Base-by-base conservation (phyloP, 2,797 vertebrate species). In the Enteromius anoplus region DNA sequence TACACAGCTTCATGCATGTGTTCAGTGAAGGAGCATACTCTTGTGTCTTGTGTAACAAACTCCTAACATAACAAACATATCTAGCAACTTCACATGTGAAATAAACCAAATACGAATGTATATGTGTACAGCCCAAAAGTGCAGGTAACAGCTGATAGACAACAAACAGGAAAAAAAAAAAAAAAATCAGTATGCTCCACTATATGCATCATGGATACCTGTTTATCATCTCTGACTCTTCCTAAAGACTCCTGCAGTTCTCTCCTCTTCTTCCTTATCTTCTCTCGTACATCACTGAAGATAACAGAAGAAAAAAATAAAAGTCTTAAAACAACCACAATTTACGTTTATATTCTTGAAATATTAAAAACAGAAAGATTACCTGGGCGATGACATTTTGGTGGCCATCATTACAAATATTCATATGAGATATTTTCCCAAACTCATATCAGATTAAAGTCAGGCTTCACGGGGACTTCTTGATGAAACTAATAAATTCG, bases 261-360 rank as follows among this genome's bases (percentile, higher is more conserved):
- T 0, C 91, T 90, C 1, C 89, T 84, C 82, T 93, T 95, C 84
- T 89, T 92, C 49, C 88, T 89, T 60, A 94, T 89, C 81, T 92
- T 95, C 58, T 93, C 91, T 2, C 91, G 87, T 34, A 94, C 77
- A n/a, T 91, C 91, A 32, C 95, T 95, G 55, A 40, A 21, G 40
- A 62, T 5, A 88, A 86, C 9, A 89, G 4, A 82, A 37, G 10
- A 42, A 66, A 37, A 69, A 47, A 47, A 47, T 5, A 26, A 2
- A 23, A 21, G 5, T 23, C 15, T 26, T 4, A 12, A 17, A 29
- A 47, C 0, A 32, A 51, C 17, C 21, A 11, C 40, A 29, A 23
- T 32, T 42, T 7, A 34, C 3, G 4, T 66, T 53, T 75, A 11
- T 5, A 10, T 2, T 49, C 12, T 6, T 34, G 2, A 19, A 14